Evolutionary conservation across 2,888 invertebrate genomes (phyloP).

Genomic region (Prenolepis imparis): DNA sequence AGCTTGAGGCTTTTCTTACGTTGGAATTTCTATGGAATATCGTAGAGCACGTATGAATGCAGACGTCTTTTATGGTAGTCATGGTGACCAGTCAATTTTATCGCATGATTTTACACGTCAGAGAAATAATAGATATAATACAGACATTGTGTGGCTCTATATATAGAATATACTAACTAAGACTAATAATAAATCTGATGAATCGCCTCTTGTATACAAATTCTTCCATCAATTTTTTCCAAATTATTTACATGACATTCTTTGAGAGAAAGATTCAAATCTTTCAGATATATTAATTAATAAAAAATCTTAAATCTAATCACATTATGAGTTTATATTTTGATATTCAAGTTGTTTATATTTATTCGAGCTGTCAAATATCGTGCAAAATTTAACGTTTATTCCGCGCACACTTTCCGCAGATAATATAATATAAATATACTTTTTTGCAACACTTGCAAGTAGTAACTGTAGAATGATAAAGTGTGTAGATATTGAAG

Average conservation of each 20-base stretch:
- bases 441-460: not conserved
- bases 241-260: not conserved
- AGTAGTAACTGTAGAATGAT: not conserved
- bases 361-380: not conserved
- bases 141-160: not conserved
- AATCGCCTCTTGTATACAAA: not conserved
- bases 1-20: slow-evolving; percentile 5
- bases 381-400: not conserved
- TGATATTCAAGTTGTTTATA: not conserved
- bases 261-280: not conserved
- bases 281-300: not conserved
- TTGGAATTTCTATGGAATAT: slow-evolving; percentile 27
- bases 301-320: not conserved
- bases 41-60: slow-evolving; percentile 7
- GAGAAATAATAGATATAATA: slow-evolving; percentile 48
- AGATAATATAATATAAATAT: not conserved
- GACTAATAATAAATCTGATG: not conserved
- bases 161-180: not conserved
- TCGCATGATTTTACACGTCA: slow-evolving; percentile 43
- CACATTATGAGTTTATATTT: not conserved
- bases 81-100: slow-evolving; percentile 57
- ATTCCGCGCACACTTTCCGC: not conserved
- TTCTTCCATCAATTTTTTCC: not conserved
- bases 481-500: not conserved
- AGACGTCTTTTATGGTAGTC: slow-evolving; percentile 50